These are phyloP conservation scores for Rhizoglyphus robini DNA, from an alignment of 1,140 invertebrate species.

Conservation along the genomic window DNA sequence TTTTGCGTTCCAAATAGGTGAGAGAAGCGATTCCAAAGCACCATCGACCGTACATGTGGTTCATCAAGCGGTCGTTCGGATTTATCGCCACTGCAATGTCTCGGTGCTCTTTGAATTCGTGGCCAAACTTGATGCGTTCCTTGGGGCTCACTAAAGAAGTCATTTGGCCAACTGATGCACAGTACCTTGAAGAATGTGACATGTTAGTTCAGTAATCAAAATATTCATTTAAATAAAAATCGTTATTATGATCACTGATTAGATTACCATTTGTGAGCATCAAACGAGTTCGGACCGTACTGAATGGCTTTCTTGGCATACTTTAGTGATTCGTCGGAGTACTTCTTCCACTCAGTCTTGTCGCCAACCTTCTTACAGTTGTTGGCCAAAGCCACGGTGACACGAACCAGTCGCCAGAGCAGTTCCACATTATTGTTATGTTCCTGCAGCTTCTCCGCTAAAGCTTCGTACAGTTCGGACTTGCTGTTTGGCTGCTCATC, in stretches of 20 bases:
- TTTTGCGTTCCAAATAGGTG: conserved; percentile 55
- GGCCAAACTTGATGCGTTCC: conserved; percentile 45
- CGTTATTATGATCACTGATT: too few relatives aligned
- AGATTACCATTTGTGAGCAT: conserved; percentile 65
- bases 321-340: conserved; percentile 45
- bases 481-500: neutral
- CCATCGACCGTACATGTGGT: conserved; percentile 53
- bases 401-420: conserved; percentile 53
- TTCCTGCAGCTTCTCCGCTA: conserved; percentile 17
- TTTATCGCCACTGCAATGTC: conserved; percentile 49
- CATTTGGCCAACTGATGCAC: conserved; percentile 44
- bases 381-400: conserved; percentile 42
- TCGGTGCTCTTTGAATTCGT: conserved; percentile 44
- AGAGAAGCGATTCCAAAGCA: conserved; percentile 52
- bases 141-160: conserved; percentile 45
- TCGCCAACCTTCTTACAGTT: conserved; percentile 36
- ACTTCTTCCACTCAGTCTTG: conserved; percentile 39
- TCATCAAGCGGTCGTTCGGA: conserved; percentile 48
- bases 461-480: neutral
- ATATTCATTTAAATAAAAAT: conserved; percentile 29
- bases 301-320: conserved; percentile 45
- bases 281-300: conserved; percentile 39
- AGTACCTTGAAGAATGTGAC: neutral
- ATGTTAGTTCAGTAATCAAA: too few relatives aligned
- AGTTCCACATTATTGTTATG: conserved; percentile 32